phyloP scores from a whole-genome alignment of 53 echinoderm and acorn worm species.

The Mesocentrotus franciscanus region DNA sequence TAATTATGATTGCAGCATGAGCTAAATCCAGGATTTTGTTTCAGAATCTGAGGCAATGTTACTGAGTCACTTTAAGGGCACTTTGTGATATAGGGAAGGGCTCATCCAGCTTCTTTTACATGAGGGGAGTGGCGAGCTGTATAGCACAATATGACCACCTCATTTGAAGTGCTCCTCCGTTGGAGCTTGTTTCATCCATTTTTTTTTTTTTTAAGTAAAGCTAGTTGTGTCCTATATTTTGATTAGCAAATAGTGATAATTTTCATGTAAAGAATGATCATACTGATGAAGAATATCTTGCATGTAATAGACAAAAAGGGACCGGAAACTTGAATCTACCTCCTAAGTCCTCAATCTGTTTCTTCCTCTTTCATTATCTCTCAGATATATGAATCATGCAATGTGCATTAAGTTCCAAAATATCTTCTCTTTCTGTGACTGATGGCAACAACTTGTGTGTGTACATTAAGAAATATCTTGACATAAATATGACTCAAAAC shows the following conservation, averaged over 20 bases:
- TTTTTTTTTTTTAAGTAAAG: no score
- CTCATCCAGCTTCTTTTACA: background rate
- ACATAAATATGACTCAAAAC: background rate
- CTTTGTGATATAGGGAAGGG: background rate
- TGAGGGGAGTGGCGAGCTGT: no score
- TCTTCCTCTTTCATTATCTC: conserved; percentile 12
- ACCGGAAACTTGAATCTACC: background rate
- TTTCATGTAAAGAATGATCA: no score
- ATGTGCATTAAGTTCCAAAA: background rate
- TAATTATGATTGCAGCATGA: no score
- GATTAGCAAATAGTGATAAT: no score
- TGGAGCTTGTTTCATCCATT: no score
- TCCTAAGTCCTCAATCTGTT: conserved; percentile 1
- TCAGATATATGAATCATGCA: background rate
- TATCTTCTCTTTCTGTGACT: background rate
- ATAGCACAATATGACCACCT: no score
- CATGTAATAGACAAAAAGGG: background rate
- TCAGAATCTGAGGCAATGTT: no score
- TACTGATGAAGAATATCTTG: background rate
- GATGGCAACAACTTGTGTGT: background rate
- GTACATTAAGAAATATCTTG: background rate
- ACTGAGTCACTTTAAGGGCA: no score
- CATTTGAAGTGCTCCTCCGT: no score
- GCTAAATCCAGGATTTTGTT: no score
- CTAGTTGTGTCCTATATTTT: no score